Evolutionary conservation across 1,140 invertebrate genomes (phyloP).

Genomic region (Procambarus virginalis): DNA sequence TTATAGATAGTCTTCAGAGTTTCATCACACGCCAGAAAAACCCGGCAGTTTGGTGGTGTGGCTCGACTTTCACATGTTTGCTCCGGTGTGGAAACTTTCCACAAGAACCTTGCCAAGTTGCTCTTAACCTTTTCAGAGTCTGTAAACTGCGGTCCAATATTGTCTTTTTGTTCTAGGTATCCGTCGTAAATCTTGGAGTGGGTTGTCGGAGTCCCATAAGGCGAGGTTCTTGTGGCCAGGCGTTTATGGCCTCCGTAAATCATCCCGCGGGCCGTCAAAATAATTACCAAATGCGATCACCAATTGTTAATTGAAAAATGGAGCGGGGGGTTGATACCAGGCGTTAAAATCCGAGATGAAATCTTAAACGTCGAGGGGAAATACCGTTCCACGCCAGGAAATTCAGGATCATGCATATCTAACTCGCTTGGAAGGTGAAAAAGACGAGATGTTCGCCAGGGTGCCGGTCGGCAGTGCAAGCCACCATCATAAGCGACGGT

Average conservation of each 20-base stretch:
- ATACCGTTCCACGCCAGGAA: neutral
- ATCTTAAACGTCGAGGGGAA: neutral
- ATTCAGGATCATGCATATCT: neutral
- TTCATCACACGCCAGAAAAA: too few relatives aligned
- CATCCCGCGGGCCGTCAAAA: slow-evolving; percentile 4
- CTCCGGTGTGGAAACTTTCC: too few relatives aligned
- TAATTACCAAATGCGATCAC: slow-evolving; percentile 13
- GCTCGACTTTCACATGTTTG: too few relatives aligned
- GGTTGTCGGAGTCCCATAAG: neutral
- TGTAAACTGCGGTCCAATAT: neutral
- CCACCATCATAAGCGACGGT: neutral
- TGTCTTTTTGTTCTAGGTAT: neutral
- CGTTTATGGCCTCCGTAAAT: slow-evolving; percentile 20
- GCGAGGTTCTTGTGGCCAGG: neutral
- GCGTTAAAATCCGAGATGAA: neutral
- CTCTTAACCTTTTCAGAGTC: neutral
- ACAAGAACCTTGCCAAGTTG: neutral
- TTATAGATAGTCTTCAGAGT: too few relatives aligned
- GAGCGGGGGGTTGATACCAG: neutral
- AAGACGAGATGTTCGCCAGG: neutral
- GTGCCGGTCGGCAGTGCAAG: neutral
- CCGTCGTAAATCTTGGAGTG: neutral
- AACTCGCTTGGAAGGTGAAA: neutral
- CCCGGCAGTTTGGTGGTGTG: too few relatives aligned
- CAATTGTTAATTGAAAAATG: slow-evolving; percentile 39